Evolutionary conservation across 2,113 vertebrate genomes (phyloP), one percentile per base, ranked within the genome.

Genomic region (Sphyrna mokarran): DNA sequence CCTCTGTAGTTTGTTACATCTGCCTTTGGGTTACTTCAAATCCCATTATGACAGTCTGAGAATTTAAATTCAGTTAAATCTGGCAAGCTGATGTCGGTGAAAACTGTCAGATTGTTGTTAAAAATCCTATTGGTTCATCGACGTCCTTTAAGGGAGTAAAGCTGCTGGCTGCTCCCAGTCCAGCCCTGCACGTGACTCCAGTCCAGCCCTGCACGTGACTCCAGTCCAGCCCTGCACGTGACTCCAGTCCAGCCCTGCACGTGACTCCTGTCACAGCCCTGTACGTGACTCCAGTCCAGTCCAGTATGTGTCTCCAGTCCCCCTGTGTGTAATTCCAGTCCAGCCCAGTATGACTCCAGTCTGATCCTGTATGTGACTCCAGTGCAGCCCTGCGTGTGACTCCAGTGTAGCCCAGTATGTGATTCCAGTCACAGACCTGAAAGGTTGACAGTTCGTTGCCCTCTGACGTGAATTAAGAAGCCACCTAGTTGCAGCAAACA

Each of bases 1-100:
- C 61, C 93, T 0, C 0, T 37, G 20, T 26, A 68, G 33, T 87
- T 10, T 16, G 7, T 33, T 63, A 63, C 1, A 10, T 95, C 6
- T 4, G 3, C 95, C 4, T 96, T 0, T 96, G 94, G 95, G 76
- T 70, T 23, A 16, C 11, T 89, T 93, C n/a, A 68, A 3, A 93
- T 37, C 89, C 58, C 63, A 68, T 5, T 14, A 22, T 14, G 20
- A 61, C n/a, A 37, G 20, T 66, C 0, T 66, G 61, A 18, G 18
- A 33, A 93, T 11, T 93, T 93, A 63, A 93, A 68, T 37, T 68
- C 33, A 91, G 33, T 66, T 93, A 33, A 29, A 58, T 29, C 22
- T 93, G 58, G 89, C 29, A 37, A 80, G 1, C 33, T 22, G 20
- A 9, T 16, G 37, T 66, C 58, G 68, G 20, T 37, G 23, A 91